Evolutionary conservation across 1,140 invertebrate genomes (phyloP).

Genomic region (Archivesica marissinica): DNA sequence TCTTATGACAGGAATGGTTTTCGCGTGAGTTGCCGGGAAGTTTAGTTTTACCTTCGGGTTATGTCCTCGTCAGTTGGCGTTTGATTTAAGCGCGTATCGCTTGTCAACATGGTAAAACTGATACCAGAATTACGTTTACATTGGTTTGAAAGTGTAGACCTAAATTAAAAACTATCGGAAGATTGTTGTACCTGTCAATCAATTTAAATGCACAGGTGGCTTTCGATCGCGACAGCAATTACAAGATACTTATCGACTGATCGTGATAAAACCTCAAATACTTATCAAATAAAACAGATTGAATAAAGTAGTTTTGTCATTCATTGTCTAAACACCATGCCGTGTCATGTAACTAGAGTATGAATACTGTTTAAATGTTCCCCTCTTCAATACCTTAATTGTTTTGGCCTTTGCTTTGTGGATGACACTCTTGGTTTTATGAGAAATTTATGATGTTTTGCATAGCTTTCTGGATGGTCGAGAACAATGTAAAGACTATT

Average conservation of each 20-base stretch:
- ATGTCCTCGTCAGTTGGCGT: conserved; percentile 33
- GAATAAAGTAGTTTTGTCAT: conserved; percentile 1
- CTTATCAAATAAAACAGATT: conserved; percentile 18
- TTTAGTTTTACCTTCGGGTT: conserved; percentile 24
- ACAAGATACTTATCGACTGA: conserved; percentile 19
- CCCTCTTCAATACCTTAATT: conserved; percentile 29
- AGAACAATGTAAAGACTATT: conserved; percentile 30
- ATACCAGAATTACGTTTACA: conserved; percentile 7
- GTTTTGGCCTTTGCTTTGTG: conserved; percentile 27
- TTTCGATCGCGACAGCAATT: conserved; percentile 11
- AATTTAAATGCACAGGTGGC: conserved; percentile 48
- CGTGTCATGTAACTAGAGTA: conserved; percentile 13
- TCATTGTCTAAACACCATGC: conserved; percentile 10
- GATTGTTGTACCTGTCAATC: conserved; percentile 51
- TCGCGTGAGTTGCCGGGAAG: conserved; percentile 15
- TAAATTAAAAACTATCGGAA: conserved; percentile 22
- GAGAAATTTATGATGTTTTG: conserved; percentile 25
- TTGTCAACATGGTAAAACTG: conserved; percentile 35
- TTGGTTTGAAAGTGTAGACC: conserved; percentile 43
- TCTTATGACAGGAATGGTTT: conserved; percentile 37
- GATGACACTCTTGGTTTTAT: conserved; percentile 33
- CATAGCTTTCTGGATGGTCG: conserved; percentile 9
- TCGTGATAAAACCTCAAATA: conserved; percentile 32
- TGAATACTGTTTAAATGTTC: conserved; percentile 29
- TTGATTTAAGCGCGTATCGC: conserved; percentile 57